Evolutionary conservation across 2,797 vertebrate genomes (phyloP), one percentile per base, ranked within the genome.

Genomic region (Oreonectes daqikongensis): DNA sequence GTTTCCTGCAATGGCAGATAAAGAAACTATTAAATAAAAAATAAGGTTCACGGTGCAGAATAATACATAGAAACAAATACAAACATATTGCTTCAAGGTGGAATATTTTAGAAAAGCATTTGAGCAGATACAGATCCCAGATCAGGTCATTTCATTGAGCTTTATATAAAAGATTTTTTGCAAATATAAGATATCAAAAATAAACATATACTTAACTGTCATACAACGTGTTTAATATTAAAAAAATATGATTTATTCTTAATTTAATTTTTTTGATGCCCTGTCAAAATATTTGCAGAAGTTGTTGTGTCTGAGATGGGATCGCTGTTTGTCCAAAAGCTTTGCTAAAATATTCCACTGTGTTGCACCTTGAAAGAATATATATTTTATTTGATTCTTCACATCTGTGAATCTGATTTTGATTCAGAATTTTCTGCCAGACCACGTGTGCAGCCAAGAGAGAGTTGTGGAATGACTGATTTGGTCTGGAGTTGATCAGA

Each of bases 61-160:
- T 20, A 79, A 69, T 48, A 74, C 71, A 79, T 55, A n/a, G n/a
- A n/a, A n/a, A n/a, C 53, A 57, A 57, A 74, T 15, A 7, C 12
- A 17, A 46, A 38, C 17, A 50, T 50, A 20, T 50, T 2, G 18
- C 6, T 20, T 50, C 8, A 10, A 22, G 15, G 44, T 46, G 17
- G 17, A 46, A 2, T 40, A 40, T 40, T 40, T 10, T 46, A 46
- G 15, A 15, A 46, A 17, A 17, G 15, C 5, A 5, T 17, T 17
- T 46, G 46, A 48, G 18, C 46, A 48, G 6, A 9, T 7, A 18
- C 1, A 7, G 6, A n/a, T n/a, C n/a, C n/a, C n/a, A n/a, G n/a
- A n/a, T n/a, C n/a, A n/a, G n/a, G n/a, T n/a, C n/a, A n/a, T n/a
- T n/a, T n/a, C n/a, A n/a, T n/a, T n/a, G n/a, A n/a, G n/a, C n/a